These are phyloP conservation scores for Meganola albula DNA, from an alignment of 2,888 invertebrate species.

Conservation along the genomic window DNA sequence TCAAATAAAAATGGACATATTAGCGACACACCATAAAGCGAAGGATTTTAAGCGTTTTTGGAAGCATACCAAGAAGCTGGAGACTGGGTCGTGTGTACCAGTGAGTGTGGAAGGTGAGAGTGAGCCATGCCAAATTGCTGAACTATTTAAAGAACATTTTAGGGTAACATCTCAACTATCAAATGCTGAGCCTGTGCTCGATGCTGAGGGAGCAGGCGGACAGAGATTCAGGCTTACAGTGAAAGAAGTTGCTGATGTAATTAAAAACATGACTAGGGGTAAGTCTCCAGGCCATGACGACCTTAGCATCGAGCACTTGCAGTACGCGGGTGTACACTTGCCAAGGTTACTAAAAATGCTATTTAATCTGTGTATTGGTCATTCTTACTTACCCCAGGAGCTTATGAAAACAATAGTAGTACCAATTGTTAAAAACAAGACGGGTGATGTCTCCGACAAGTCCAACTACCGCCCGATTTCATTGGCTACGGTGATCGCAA, in stretches of 20 bases:
- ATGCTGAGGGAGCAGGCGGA: no score
- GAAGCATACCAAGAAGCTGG: not conserved
- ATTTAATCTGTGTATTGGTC: not conserved
- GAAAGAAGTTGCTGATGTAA: not conserved
- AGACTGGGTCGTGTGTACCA: not conserved
- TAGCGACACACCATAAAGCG: not conserved
- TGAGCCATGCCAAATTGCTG: conserved; percentile 2
- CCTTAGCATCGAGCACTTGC: conserved; percentile 6
- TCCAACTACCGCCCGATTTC: no score
- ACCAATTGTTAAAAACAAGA: conserved; percentile 9
- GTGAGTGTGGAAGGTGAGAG: conserved; percentile 1
- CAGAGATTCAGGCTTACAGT: not conserved
- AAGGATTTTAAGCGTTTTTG: not conserved
- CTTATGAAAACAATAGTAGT: not conserved
- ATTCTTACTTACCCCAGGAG: conserved; percentile 1
- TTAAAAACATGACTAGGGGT: not conserved
- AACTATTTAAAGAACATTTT: not conserved
- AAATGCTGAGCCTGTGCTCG: not conserved
- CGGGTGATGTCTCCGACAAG: conserved; percentile 8
- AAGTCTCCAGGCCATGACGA: conserved; percentile 6
- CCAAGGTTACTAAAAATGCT: conserved; percentile 2
- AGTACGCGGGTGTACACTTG: conserved; percentile 1
- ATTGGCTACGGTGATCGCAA: no score
- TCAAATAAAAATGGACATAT: no score
- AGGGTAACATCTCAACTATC: conserved; percentile 1